A percentile compares a stretch with the other conserved stretches of the same genome.
Evolutionary conservation across 2,113 vertebrate genomes (phyloP).

Genomic region (Tyto alba): DNA sequence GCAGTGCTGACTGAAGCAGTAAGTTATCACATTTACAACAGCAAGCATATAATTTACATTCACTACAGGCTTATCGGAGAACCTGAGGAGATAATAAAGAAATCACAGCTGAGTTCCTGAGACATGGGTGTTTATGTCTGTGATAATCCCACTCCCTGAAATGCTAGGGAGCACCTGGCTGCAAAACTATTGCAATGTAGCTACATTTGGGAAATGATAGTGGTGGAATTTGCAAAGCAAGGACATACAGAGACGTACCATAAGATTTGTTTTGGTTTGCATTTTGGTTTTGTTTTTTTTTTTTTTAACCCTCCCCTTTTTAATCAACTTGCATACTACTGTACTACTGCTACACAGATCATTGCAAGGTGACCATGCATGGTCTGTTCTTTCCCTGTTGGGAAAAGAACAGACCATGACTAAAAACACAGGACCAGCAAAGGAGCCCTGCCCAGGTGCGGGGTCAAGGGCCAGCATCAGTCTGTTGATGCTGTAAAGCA

Average conservation of each 20-base stretch:
- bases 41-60: neutral
- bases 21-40: neutral
- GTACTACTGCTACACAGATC: neutral
- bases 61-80: neutral
- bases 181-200: neutral
- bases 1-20: neutral
- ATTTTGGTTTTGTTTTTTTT: no score
- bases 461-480: accelerated
- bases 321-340: no score
- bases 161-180: neutral
- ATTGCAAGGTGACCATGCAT: accelerated
- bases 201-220: neutral
- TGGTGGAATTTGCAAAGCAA: neutral
- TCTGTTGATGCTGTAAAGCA: neutral
- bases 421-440: no score
- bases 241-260: neutral
- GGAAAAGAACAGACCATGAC: no score
- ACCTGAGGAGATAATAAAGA: neutral
- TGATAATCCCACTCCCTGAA: neutral
- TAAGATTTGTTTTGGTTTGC: neutral
- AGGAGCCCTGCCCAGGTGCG: neutral
- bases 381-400: no score
- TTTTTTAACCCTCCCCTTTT: neutral
- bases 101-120: neutral
- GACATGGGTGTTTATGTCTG: neutral